These are phyloP conservation scores for Ataeniobius toweri DNA, from an alignment of 2,797 vertebrate genomes.

Conservation along the genomic window DNA sequence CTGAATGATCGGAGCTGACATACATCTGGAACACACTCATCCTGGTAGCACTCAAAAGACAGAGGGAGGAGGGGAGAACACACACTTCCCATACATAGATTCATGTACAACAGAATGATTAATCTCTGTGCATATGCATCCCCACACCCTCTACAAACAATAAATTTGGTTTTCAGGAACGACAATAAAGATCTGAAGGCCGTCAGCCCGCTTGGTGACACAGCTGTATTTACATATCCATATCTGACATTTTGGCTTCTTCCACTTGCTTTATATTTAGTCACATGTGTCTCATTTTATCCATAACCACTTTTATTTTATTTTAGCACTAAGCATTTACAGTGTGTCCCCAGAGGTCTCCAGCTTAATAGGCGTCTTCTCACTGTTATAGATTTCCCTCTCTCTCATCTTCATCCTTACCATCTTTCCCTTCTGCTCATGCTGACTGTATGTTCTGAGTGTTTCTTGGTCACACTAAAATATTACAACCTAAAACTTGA, in stretches of 20 bases:
- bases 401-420: constrained; percentile 50
- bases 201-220: constrained; percentile 8
- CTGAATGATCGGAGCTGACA: constrained; percentile 70
- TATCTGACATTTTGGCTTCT: constrained; percentile 18
- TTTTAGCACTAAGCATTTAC: constrained; percentile 41
- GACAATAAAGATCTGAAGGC: constrained; percentile 6
- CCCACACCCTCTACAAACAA: constrained; percentile 11
- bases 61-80: constrained; percentile 10
- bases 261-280: constrained; percentile 34
- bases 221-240: constrained; percentile 1
- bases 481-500: neutral
- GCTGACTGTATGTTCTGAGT: neutral
- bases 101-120: constrained; percentile 21
- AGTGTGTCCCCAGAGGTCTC: constrained; percentile 53
- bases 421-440: constrained; percentile 46
- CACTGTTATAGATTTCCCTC: constrained; percentile 73
- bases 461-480: neutral
- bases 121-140: constrained; percentile 6
- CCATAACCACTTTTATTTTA: constrained; percentile 15
- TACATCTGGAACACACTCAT: constrained; percentile 74
- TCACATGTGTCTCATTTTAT: constrained; percentile 18
- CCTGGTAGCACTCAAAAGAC: constrained; percentile 54
- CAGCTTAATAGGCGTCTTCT: constrained; percentile 58
- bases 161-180: neutral
- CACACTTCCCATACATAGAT: constrained; percentile 18